Evolutionary conservation across 1,140 invertebrate genomes (phyloP), one percentile per base, ranked within the genome.

Genomic region (Diachasmimorpha longicaudata): DNA sequence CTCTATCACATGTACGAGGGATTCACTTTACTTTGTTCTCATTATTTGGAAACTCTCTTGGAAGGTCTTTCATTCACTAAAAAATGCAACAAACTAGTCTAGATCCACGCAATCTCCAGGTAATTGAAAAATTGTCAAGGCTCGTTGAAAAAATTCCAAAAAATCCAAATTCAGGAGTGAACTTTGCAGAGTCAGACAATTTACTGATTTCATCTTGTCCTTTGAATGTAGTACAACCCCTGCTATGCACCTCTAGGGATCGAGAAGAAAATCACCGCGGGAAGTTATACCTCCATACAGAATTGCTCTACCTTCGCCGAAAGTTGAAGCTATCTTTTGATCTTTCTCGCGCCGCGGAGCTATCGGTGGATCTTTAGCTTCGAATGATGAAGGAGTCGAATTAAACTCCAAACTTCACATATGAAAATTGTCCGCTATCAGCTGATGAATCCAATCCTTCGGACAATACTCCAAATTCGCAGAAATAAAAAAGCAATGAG

Each of bases 361-460:
- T 46, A 46, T 46, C 44, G 11, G 4, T 46, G 44, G 4, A 46
- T 46, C 44, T 46, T n/a, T 46, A 5, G n/a, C 44, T 9, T 9
- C 11, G 44, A 46, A 11, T 46, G 44, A 46, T 46, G 44, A n/a
- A 46, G 44, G 44, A 46, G 44, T 46, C 44, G 11, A 46, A 31
- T 31, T 31, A 31, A 31, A 31, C 31, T 31, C 31, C 31, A 31
- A 31, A 31, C 31, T 31, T 31, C 31, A 31, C 2, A 31, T 31
- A 31, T 31, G 31, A 31, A 31, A 31, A 31, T 6, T 31, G 31
- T 31, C 67, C 68, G 72, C 81, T 84, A 83, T 84, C 82, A 84
- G 82, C 81, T 84, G 83, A 84, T 84, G 82, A 84, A 84, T 84
- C 82, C 83, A 74, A 71, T 77, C 46, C 42, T 16, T 16, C 42